Conservation (phyloP, 1,140 invertebrate species). For the Drosophila varians region DNA sequence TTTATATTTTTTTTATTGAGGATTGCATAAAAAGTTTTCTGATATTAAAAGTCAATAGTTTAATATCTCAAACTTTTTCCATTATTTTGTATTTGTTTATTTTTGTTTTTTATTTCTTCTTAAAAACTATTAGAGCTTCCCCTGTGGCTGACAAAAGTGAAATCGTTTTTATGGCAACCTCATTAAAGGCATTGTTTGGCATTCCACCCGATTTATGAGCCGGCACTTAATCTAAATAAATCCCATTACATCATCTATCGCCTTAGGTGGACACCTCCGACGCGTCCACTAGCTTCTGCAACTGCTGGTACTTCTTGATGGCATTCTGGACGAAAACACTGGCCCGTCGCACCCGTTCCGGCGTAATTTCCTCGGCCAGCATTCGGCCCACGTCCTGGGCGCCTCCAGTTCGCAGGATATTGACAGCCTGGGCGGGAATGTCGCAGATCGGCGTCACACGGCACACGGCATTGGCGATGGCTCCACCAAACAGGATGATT, state of each 20-base stretch:
- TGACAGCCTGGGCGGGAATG: conserved; percentile 85
- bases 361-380: conserved; percentile 78
- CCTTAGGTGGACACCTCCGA: conserved; percentile 6
- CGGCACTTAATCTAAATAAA: conserved; percentile 38
- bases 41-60: too few species aligned
- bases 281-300: conserved; percentile 54
- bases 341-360: conserved; percentile 85
- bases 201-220: conserved; percentile 41
- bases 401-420: conserved; percentile 73
- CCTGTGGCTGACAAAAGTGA: neutral
- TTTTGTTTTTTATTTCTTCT: neutral
- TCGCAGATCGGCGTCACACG: conserved; percentile 87
- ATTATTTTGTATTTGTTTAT: neutral
- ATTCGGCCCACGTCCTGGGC: conserved; percentile 68
- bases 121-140: neutral
- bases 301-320: conserved; percentile 86
- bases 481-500: conserved; percentile 85
- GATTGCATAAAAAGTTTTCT: too few species aligned
- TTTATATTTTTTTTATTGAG: too few species aligned
- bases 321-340: conserved; percentile 87
- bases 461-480: conserved; percentile 86
- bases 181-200: conserved; percentile 47
- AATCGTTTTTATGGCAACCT: conserved; percentile 39
- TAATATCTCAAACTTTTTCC: too few species aligned
- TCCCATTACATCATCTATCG: conserved; percentile 2